Evolutionary conservation across 2,888 invertebrate species (phyloP), one percentile per base, ranked within the genome.

Genomic region (Maniola hyperantus): DNA sequence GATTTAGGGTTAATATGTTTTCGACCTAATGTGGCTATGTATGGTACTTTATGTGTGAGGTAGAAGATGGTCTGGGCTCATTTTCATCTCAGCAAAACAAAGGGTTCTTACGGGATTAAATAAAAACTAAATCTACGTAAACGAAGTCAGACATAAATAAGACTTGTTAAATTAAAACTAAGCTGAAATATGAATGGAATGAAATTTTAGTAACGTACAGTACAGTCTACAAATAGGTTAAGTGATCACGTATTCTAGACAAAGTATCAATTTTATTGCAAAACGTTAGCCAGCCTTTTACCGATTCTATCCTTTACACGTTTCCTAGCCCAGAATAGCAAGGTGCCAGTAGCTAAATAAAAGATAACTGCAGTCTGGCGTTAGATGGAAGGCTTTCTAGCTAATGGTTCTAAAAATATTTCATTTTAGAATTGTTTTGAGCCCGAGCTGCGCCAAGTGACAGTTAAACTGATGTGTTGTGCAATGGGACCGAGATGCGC

Each of bases 371-470:
- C 70, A 77, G 78, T 81, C 81, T 77, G 78, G 76, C 78, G 74
- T 76, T 77, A 75, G 66, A 61, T 18, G 81, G 77, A 86, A 86
- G 85, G 85, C 88, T 90, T 84, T 90, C 88, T 84, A 85, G 83
- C 82, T 85, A 89, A 90, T 89, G 83, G 85, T 81, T 82, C 86
- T 85, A 89, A 89, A 89, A 90, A 89, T 88, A 89, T 89, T 85
- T 88, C 90, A 88, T 89, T 88, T 84, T 81, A 79, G 83, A 87
- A 90, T 86, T 86, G 89, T 88, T 88, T 85, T 85, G 79, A 85
- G 85, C 82, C 87, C 83, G 87, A 79, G 85, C 85, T 84, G 84
- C 80, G 61, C 53, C 65, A 70, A 70, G 68, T 70, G 70, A 68
- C 68, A 70, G 65, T 68, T 70, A 71, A 72, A 72, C 65, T 71